Evolutionary conservation across 2,113 vertebrate species (phyloP).

Genomic region (Aptenodytes patagonicus): DNA sequence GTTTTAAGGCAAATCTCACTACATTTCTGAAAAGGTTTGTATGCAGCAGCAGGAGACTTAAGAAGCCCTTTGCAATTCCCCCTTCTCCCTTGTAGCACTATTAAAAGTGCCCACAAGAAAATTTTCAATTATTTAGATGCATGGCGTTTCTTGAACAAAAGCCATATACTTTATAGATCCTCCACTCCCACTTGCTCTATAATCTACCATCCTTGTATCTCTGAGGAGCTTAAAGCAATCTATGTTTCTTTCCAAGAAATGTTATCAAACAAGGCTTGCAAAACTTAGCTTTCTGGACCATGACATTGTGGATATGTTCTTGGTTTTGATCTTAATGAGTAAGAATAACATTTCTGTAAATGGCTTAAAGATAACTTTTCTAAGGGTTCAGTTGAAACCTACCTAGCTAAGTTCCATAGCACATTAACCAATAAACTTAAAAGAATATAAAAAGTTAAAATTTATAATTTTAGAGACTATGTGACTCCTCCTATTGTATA

Average conservation of each 20-base stretch:
- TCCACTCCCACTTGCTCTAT: not conserved
- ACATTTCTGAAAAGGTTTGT: not conserved
- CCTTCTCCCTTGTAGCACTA: not conserved
- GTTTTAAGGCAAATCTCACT: not conserved
- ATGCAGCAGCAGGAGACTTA: not conserved
- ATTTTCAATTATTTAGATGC: not conserved
- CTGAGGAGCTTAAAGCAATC: not conserved
- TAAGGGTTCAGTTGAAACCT: not conserved
- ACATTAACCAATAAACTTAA: not conserved
- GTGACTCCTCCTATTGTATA: not conserved
- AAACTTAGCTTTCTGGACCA: not conserved
- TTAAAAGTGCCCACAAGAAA: not conserved
- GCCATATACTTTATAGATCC: not conserved
- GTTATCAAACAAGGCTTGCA: not conserved
- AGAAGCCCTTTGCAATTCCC: not conserved
- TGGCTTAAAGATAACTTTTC: not conserved
- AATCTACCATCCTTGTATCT: not conserved
- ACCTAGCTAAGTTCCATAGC: not conserved
- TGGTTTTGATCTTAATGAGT: not conserved
- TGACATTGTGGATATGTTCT: not conserved
- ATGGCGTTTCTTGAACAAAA: not conserved
- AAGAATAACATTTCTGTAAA: not conserved
- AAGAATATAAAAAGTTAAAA: not conserved
- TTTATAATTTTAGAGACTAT: not conserved
- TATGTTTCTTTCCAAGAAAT: not conserved